Evolutionary conservation across 2,113 vertebrate genomes (phyloP).

Genomic region (Cnemophilus loriae): DNA sequence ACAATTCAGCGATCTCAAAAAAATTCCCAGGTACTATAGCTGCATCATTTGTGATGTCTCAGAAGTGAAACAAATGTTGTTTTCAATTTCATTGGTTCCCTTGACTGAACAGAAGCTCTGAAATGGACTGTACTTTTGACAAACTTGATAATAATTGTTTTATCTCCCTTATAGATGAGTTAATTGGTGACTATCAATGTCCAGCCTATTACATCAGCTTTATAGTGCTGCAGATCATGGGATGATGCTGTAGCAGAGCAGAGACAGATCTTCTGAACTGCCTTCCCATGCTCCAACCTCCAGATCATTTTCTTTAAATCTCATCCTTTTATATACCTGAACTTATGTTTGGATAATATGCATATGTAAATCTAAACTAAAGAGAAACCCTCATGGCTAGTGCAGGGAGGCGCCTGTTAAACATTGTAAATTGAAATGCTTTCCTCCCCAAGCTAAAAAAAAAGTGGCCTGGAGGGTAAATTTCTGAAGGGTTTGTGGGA

Average conservation of each 20-base stretch:
- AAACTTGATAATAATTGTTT: not conserved
- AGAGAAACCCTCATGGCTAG: not conserved
- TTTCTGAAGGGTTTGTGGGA: slow-evolving; percentile 55
- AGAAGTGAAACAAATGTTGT: not conserved
- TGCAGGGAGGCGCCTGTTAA: not conserved
- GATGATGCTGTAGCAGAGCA: not conserved
- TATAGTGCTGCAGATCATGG: not conserved
- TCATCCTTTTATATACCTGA: not conserved
- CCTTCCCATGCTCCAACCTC: not conserved
- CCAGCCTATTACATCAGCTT: not conserved
- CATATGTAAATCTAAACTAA: slow-evolving; percentile 25
- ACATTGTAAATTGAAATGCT: slow-evolving; percentile 31
- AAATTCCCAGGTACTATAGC: not conserved
- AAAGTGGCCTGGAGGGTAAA: slow-evolving; percentile 26
- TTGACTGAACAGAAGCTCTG: not conserved
- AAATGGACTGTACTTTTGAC: not conserved
- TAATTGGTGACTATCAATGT: not conserved
- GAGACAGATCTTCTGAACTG: not conserved
- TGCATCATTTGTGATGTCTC: not conserved
- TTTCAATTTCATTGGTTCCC: not conserved
- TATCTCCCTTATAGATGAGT: not conserved
- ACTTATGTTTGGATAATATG: not conserved
- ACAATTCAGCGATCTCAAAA: not conserved
- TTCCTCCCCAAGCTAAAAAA: slow-evolving; percentile 43
- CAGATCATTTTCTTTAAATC: not conserved